Conservation (phyloP, 2,888 invertebrate genomes). For the Uloborus plumipes region DNA sequence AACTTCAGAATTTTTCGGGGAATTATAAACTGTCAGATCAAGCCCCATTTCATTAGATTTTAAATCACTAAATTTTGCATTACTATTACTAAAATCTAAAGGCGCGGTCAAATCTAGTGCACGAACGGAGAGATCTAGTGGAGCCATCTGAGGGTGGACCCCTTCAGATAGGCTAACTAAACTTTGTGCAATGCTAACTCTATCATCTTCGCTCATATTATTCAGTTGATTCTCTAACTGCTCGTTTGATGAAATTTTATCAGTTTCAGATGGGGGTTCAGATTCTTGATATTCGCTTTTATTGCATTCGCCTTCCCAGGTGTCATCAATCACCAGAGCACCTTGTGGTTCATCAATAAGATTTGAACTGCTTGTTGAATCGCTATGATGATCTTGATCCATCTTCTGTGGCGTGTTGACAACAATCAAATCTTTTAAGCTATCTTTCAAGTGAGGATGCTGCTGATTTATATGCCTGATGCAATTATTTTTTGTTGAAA, state of each 20-base stretch:
- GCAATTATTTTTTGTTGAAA: constrained; percentile 72
- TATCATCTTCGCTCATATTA: constrained; percentile 3
- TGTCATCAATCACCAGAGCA: neutral
- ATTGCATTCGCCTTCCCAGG: too few species aligned
- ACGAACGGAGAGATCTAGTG: constrained; percentile 72
- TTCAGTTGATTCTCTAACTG: neutral
- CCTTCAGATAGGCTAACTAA: constrained; percentile 27
- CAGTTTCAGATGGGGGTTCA: neutral
- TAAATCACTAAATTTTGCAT: neutral
- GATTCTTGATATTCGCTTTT: neutral
- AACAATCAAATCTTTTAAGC: constrained; percentile 32
- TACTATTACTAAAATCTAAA: neutral
- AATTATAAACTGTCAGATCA: neutral
- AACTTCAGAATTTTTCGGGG: neutral
- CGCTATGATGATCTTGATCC: neutral
- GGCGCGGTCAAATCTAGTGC: constrained; percentile 81
- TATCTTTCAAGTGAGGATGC: constrained; percentile 69
- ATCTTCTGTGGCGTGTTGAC: constrained; percentile 1
- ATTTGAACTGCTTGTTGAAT: neutral
- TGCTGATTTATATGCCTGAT: constrained; percentile 71
- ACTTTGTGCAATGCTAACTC: constrained; percentile 5
- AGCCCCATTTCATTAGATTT: neutral
- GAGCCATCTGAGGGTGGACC: constrained; percentile 60
- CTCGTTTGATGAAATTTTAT: neutral
- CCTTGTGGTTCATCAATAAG: neutral